Conservation (phyloP, 1,140 invertebrate species). For the Caenorhabditis latens region DNA sequence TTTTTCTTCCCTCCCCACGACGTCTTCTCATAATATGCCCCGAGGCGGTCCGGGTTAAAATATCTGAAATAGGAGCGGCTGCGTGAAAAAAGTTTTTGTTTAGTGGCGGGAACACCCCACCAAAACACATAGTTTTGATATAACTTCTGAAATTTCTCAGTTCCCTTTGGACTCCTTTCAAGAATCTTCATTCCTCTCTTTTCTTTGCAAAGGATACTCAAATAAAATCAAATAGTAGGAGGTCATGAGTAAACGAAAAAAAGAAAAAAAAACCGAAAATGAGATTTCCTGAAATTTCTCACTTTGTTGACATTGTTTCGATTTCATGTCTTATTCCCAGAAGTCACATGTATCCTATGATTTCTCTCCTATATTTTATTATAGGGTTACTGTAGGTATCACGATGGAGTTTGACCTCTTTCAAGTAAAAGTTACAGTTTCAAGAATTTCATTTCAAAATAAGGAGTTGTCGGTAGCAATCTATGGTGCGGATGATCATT, state of each 20-base stretch:
- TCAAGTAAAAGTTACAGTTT: neutral
- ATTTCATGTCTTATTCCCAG: neutral
- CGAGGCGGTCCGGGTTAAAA: neutral
- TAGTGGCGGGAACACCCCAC: neutral
- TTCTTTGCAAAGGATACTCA: neutral
- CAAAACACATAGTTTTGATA: slow-evolving; percentile 18
- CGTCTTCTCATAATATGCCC: slow-evolving; percentile 30
- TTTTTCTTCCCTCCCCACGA: neutral
- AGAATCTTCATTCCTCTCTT: neutral
- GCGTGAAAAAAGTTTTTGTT: neutral
- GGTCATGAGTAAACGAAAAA: slow-evolving; percentile 33
- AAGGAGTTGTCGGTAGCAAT: too few species aligned
- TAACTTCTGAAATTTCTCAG: neutral
- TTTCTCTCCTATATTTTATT: neutral
- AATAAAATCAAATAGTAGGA: slow-evolving; percentile 29
- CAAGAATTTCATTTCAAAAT: too few species aligned
- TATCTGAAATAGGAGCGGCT: neutral
- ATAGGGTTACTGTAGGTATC: neutral
- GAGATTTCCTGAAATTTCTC: slow-evolving; percentile 16
- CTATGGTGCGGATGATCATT: too few species aligned
- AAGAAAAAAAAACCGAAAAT: slow-evolving; percentile 7
- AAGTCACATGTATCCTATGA: neutral
- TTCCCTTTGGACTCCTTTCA: neutral
- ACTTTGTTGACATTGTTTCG: slow-evolving; percentile 50
- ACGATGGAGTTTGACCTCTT: neutral